Base-by-base conservation (phyloP, 2,888 invertebrate genomes). In the Sesia bembeciformis region DNA sequence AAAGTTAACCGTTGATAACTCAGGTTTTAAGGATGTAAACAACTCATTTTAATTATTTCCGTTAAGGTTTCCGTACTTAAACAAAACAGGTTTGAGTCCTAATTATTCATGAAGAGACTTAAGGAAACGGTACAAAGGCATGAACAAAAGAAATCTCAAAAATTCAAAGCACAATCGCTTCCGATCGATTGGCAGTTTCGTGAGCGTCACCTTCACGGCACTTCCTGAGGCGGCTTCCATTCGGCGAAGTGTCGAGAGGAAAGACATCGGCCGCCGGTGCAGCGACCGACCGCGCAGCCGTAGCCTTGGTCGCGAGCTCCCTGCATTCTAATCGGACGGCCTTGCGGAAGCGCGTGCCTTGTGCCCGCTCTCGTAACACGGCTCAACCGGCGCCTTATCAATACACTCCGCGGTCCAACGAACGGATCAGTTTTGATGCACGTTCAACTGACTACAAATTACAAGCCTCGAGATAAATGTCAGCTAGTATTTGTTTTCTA, bases 311-410 rank as follows among this genome's bases (percentile, higher is more conserved):
- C 80, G 84, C 84, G 82, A 84, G 88, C 86, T 81, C 83, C 78
- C 78, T 87, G 88, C 84, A 88, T 89, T 86, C 82, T 89, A 89
- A 89, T 84, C 82, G 69, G 66, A 70, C 82, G 88, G 84, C 88
- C 88, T 89, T 87, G 86, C 87, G 85, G 86, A 88, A 88, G 84
- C 78, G 84, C 81, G 85, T 86, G 85, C 73, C 69, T 73, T 70
- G 64, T 67, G 72, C 75, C 71, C 66, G 78, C 67, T 86, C 84
- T 86, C 81, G 78, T 84, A 85, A 84, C 76, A 77, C 65, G 63
- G 60, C 59, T 56, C 56, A 57, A 60, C 63, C 70, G 68, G 64
- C 68, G 64, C 66, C 73, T 81, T 81, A 83, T 83, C 81, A 80
- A 69, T 62, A 64, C 57, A 62, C 63, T 65, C 61, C 60, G 67